Base-by-base conservation (phyloP, 2,888 invertebrate genomes). In the Aromia moschata region DNA sequence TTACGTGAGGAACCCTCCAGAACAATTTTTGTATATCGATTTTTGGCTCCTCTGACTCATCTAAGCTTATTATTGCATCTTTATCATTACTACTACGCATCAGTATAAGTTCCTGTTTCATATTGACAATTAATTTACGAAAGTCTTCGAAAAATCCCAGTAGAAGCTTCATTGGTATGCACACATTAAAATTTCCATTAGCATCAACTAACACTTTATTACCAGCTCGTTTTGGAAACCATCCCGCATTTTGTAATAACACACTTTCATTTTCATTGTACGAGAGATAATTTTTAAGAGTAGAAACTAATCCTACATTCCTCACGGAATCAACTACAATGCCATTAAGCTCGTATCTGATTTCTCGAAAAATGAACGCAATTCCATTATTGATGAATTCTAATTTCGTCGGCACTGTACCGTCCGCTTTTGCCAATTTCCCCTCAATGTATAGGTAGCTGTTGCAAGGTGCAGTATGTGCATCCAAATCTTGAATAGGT, bases 401-500 rank as follows among this genome's bases (percentile, higher is more conserved):
- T 9, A 45, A 43, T 17, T 52, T 63, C 36, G 45, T 56, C n/a
- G 38, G n/a, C 11, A 30, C 14, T 12, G 33, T 41, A 18, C 49
- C 20, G 9, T 57, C 46, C 14, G 47, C 37, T 17, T 43, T 60
- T 15, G 30, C 10, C 17, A 68, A 11, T 61, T 55, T 66, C 20
- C 62, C 68, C 59, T 68, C 59, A 30, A 65, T 46, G 33, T 65
- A 58, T 11, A 65, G 16, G 33, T 33, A 67, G 70, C 75, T 74
- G 43, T 69, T 59, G 16, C 65, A 69, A 12, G 72, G 74, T 58
- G 72, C 49, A 1, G 72, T 68, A 60, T 70, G 71, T 16, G 70
- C 51, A 59, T 76, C 73, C 43, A 68, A 65, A 36, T 73, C 69
- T 65, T 74, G 69, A 37, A 75, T 69, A 11, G 71, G 68, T 38